phyloP scores from a whole-genome alignment of 2,113 vertebrate genomes.

The Astur gentilis region DNA sequence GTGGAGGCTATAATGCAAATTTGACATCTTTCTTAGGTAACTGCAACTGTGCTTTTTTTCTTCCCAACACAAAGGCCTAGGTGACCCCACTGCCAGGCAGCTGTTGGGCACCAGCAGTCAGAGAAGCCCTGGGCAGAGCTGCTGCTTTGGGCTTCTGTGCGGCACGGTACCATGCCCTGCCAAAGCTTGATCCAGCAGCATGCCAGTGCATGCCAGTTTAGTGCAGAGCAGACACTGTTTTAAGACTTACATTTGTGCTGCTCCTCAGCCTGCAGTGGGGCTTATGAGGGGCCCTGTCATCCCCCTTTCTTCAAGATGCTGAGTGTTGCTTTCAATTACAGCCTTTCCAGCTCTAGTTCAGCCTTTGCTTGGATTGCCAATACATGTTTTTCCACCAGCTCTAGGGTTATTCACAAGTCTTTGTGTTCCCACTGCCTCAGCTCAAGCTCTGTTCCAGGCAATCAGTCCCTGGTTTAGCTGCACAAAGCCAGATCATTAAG shows the following conservation, averaged over 20 bases:
- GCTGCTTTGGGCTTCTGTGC: neutral
- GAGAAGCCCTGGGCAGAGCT: neutral
- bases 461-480: neutral
- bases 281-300: neutral
- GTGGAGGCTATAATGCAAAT: neutral
- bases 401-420: neutral
- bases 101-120: neutral
- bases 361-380: neutral
- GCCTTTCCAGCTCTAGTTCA: neutral
- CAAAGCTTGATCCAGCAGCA: neutral
- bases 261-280: neutral
- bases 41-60: neutral
- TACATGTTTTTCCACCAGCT: neutral
- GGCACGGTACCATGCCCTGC: neutral
- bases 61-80: neutral
- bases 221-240: neutral
- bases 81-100: neutral
- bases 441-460: neutral
- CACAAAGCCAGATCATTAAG: neutral
- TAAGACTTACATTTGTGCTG: neutral
- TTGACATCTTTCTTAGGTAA: neutral
- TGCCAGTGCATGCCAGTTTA: neutral
- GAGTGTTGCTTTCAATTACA: neutral
- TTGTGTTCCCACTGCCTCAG: neutral
- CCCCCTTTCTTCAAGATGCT: neutral